Evolutionary conservation across 2,888 invertebrate species (phyloP).

Genomic region (Stenodema calcarata): DNA sequence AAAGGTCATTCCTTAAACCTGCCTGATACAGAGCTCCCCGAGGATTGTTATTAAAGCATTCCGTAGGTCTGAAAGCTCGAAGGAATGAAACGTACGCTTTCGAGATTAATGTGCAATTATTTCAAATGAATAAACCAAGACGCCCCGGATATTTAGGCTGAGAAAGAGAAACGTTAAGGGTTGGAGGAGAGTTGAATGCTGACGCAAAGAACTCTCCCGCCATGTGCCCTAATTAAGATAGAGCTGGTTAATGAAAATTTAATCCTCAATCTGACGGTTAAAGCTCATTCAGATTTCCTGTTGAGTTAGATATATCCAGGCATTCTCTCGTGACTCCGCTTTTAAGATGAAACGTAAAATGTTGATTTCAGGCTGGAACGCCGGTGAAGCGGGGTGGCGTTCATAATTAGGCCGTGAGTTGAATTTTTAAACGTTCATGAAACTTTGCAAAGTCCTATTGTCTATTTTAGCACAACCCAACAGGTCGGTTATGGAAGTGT

Average conservation of each 20-base stretch:
- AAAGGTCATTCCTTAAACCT: not conserved
- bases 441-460: not conserved
- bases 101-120: not conserved
- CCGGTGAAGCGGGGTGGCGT: not conserved
- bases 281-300: not conserved
- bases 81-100: not conserved
- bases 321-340: not conserved
- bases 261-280: conserved; percentile 1
- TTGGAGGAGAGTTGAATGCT: not conserved
- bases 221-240: conserved; percentile 15
- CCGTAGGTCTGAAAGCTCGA: not conserved
- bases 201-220: conserved; percentile 1
- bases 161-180: not conserved
- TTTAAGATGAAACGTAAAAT: not conserved
- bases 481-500: too few relatives aligned
- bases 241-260: conserved; percentile 12
- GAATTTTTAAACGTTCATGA: not conserved
- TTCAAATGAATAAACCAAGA: not conserved
- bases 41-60: not conserved
- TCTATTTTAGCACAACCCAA: not conserved
- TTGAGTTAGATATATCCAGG: not conserved
- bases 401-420: not conserved
- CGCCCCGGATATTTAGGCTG: not conserved
- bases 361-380: not conserved
- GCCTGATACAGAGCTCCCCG: not conserved